Base-by-base conservation (phyloP, 2,797 vertebrate genomes). In the Psittacula derbiana region DNA sequence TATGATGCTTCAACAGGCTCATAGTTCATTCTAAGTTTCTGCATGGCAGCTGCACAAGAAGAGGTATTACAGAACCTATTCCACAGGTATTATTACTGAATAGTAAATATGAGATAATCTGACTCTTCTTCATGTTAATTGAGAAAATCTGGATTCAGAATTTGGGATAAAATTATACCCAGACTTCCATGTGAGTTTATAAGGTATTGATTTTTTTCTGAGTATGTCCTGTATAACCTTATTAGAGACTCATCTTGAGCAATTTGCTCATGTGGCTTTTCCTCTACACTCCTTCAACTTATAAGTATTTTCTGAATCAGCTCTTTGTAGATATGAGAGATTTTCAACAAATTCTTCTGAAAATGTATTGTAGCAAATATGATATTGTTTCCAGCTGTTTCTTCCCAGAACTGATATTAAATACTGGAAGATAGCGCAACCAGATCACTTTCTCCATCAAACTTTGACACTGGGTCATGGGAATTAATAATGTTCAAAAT, bases 381-480 rank as follows among this genome's bases (percentile, higher is more conserved):
- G 73, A 87, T 96, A 94, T 95, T 95, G 81, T 88, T 97, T 93
- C 95, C 96, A 95, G 81, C 88, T 96, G 95, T 92, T 92, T 90
- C 83, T 91, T 49, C 76, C 84, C 92, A 86, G 52, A 91, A 85
- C 84, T 88, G 84, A 85, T 96, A 94, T 93, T 91, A 93, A 95
- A 92, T 67, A 78, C 80, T 95, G 72, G 49, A 93, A 89, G 95
- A 93, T 93, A 95, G 92, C 10, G 4, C 90, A 67, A 89, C 86
- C 78, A 95, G 84, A 91, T 93, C 94, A 74, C 92, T 96, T 95
- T 93, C 70, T 82, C 53, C 93, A 91, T 96, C 95, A 46, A 76
- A 44, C 70, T 92, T 92, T 96, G 91, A 96, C 90, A 84, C 80
- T 38, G 92, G 92, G 76, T 79, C 82, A 85, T 52, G 65, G 46